Conservation (phyloP, 2,797 vertebrate genomes). For the Schizothorax lantsangensis region DNA sequence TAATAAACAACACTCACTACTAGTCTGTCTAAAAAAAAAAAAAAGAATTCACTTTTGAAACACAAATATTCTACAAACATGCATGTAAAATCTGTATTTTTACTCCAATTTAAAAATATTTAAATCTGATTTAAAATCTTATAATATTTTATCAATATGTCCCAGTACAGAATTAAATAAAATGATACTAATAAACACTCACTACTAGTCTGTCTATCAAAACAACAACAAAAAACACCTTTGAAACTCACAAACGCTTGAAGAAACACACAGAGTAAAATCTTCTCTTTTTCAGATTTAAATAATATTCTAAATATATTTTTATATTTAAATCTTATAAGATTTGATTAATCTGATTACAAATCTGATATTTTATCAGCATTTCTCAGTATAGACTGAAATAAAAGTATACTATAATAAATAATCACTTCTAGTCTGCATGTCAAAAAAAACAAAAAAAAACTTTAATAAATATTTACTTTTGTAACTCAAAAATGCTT, state of each 20-base stretch:
- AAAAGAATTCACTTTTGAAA: not conserved
- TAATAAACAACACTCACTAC: not conserved
- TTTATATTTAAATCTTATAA: not conserved
- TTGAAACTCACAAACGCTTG: not conserved
- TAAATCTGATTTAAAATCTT: no score
- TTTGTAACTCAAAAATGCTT: not conserved
- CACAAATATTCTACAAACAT: not conserved
- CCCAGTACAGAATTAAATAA: not conserved
- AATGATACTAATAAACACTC: not conserved
- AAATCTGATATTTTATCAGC: not conserved
- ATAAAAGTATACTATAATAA: not conserved
- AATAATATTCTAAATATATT: no score
- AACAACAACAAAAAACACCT: not conserved
- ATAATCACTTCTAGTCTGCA: not conserved
- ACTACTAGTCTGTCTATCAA: not conserved
- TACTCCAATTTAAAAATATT: not conserved
- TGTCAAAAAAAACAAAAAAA: not conserved
- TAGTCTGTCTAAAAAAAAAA: not conserved
- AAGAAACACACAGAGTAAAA: not conserved
- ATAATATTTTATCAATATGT: not conserved
- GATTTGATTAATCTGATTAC: not conserved
- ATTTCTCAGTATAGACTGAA: not conserved
- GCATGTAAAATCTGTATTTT: not conserved
- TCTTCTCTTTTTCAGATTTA: no score
- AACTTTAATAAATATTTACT: no score